These are phyloP conservation scores for Pachypsylla venusta DNA, from an alignment of 1,140 invertebrate genomes.

Conservation along the genomic window DNA sequence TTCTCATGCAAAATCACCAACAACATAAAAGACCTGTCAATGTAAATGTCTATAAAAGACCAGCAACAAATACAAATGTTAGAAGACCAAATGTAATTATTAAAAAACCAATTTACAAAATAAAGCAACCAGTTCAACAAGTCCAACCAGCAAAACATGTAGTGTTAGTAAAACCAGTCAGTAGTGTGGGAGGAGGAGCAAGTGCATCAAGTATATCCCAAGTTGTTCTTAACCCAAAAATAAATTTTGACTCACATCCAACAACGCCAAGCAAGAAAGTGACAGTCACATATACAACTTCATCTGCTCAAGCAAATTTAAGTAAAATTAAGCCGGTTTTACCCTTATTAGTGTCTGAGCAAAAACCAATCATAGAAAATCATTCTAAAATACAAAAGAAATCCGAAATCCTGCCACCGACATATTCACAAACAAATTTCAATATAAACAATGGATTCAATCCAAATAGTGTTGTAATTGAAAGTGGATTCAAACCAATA, in stretches of 20 bases:
- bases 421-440: slow-evolving; percentile 3
- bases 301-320: slow-evolving; percentile 12
- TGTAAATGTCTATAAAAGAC: slow-evolving; percentile 7
- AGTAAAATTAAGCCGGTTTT: slow-evolving; percentile 11
- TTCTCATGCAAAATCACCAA: slow-evolving; percentile 2
- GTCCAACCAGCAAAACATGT: neutral
- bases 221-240: neutral
- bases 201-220: neutral
- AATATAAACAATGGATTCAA: slow-evolving; percentile 59
- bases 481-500: slow-evolving; percentile 68
- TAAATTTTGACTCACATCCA: neutral
- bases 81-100: slow-evolving; percentile 2
- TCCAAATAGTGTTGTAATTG: slow-evolving; percentile 59
- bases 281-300: neutral
- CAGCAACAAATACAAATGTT: neutral
- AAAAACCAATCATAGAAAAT: neutral
- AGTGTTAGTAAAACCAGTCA: neutral
- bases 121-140: neutral
- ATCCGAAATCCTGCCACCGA: neutral
- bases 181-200: neutral
- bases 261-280: slow-evolving; percentile 7
- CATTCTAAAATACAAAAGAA: neutral
- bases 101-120: slow-evolving; percentile 17
- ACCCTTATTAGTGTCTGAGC: slow-evolving; percentile 15
- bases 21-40: neutral